These are phyloP conservation scores for Desoria tigrina DNA, from an alignment of 2,888 invertebrate genomes.

Conservation along the genomic window DNA sequence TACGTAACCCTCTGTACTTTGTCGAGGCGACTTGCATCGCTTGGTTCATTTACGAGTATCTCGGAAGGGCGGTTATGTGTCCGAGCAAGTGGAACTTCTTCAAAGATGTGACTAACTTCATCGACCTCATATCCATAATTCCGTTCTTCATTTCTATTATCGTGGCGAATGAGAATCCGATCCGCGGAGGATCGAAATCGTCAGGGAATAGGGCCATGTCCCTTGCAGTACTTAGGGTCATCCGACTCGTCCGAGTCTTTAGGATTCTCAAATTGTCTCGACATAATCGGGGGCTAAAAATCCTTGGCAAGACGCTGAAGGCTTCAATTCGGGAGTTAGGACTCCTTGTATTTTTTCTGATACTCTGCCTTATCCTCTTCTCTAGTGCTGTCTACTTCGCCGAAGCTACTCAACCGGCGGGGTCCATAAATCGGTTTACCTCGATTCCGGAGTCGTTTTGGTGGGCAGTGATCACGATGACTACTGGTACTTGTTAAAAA, in stretches of 20 bases:
- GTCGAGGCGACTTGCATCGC: slow-evolving; percentile 40
- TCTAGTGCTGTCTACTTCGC: slow-evolving; percentile 42
- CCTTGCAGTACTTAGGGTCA: slow-evolving; percentile 39
- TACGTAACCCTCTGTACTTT: slow-evolving; percentile 43
- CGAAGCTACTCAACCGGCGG: slow-evolving; percentile 11
- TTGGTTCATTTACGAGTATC: slow-evolving; percentile 44
- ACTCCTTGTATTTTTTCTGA: slow-evolving; percentile 44
- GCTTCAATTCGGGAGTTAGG: slow-evolving; percentile 49
- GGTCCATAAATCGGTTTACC: slow-evolving; percentile 10
- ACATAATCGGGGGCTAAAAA: slow-evolving; percentile 42
- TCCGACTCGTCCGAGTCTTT: slow-evolving; percentile 48
- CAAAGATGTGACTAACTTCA: slow-evolving; percentile 40
- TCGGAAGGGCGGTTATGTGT: slow-evolving; percentile 23
- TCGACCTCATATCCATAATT: slow-evolving; percentile 46
- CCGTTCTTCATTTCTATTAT: slow-evolving; percentile 41
- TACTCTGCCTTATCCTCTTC: slow-evolving; percentile 44
- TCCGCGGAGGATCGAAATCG: not conserved
- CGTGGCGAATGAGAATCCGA: not conserved
- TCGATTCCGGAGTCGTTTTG: slow-evolving; percentile 44
- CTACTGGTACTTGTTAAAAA: slow-evolving; percentile 23
- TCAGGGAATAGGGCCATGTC: slow-evolving; percentile 1
- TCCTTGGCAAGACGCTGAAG: slow-evolving; percentile 45
- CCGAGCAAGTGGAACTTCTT: slow-evolving; percentile 32
- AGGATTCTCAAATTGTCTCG: slow-evolving; percentile 49
- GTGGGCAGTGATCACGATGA: slow-evolving; percentile 49